Conservation (phyloP, 30 jellyfish, hydroid and myxozoan genomes). For the Haliclystus octoradiatus region DNA sequence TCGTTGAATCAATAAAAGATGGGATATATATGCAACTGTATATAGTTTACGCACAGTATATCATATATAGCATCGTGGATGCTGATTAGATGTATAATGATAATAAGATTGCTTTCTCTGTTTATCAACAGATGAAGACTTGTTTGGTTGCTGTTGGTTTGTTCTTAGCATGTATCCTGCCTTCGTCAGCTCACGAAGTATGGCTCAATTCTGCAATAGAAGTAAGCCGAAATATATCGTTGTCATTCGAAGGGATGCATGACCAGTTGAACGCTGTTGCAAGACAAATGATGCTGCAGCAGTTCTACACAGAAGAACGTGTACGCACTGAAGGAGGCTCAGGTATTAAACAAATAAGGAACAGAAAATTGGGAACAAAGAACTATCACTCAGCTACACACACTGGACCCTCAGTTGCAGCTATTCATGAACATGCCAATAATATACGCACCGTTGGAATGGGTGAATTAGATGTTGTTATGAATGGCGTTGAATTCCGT, state of each 20-base stretch:
- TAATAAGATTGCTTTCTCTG: too few species aligned
- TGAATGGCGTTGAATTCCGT: slow-evolving; percentile 30
- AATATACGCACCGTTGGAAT: slow-evolving; percentile 27
- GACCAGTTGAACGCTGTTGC: background rate
- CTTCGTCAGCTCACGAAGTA: too few species aligned
- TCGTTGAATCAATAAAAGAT: too few species aligned
- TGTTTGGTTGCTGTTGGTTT: too few species aligned
- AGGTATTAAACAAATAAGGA: slow-evolving; percentile 13
- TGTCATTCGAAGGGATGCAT: background rate
- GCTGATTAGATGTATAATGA: too few species aligned
- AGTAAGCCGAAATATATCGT: too few species aligned
- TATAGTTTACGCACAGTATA: too few species aligned
- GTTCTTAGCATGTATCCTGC: too few species aligned
- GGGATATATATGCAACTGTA: too few species aligned
- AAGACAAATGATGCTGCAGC: slow-evolving; percentile 77
- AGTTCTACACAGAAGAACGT: slow-evolving; percentile 75
- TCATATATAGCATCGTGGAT: too few species aligned
- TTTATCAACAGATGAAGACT: too few species aligned
- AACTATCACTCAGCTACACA: slow-evolving; percentile 12
- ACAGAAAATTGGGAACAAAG: slow-evolving; percentile 1
- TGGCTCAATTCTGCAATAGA: too few species aligned
- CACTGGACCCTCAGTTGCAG: slow-evolving; percentile 13
- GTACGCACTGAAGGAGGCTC: slow-evolving; percentile 84
- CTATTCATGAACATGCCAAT: slow-evolving; percentile 16
- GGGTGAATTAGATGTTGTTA: slow-evolving; percentile 20